Conservation (phyloP, 1,140 invertebrate genomes). For the Kradibia gibbosae region DNA sequence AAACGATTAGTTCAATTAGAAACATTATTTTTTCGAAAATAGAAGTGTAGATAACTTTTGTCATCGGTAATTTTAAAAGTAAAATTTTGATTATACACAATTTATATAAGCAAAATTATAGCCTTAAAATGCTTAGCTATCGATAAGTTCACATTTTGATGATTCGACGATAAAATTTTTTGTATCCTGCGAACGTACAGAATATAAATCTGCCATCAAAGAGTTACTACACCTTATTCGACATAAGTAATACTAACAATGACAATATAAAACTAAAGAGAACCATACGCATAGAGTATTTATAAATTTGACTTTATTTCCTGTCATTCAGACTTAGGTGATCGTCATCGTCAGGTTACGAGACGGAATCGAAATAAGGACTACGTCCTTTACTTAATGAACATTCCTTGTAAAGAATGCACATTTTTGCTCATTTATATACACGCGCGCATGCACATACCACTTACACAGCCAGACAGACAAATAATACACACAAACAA, state of each 20-base stretch:
- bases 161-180: background rate
- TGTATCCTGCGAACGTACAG: background rate
- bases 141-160: background rate
- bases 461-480: too few species aligned
- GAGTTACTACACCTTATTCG: conserved; percentile 32
- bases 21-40: conserved; percentile 47
- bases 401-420: too few species aligned
- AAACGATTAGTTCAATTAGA: background rate
- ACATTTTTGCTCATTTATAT: too few species aligned
- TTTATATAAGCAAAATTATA: conserved; percentile 9
- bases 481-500: too few species aligned
- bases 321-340: background rate
- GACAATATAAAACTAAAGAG: conserved; percentile 50
- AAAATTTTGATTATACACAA: conserved; percentile 11
- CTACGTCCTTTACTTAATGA: background rate
- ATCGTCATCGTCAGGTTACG: conserved; percentile 22
- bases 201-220: conserved; percentile 28
- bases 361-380: conserved; percentile 13
- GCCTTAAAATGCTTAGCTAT: background rate
- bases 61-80: conserved; percentile 39
- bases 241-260: conserved; percentile 44
- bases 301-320: conserved; percentile 47
- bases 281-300: conserved; percentile 60
- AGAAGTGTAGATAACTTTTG: conserved; percentile 49
- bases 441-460: background rate